Evolutionary conservation across 2,888 invertebrate species (phyloP).

Genomic region (Mechanitis messenoides): DNA sequence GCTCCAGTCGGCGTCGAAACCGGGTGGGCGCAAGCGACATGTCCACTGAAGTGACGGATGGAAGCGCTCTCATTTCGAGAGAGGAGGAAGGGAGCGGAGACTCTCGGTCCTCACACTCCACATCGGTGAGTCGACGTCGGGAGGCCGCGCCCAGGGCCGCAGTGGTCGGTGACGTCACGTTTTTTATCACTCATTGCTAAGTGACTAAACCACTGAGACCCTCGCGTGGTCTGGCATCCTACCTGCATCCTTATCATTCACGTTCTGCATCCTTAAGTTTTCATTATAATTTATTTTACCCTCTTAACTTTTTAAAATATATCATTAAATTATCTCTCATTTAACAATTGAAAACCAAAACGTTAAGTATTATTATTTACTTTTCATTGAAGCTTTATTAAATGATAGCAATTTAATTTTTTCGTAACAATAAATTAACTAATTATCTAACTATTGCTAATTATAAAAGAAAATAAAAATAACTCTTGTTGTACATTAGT

Average conservation of each 20-base stretch:
- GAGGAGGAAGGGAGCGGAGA: constrained; percentile 73
- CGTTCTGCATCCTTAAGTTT: constrained; percentile 20
- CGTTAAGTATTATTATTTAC: background rate
- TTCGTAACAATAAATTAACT: too few species aligned
- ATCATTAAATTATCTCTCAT: constrained; percentile 7
- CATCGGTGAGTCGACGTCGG: constrained; percentile 58
- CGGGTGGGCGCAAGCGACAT: constrained; percentile 85
- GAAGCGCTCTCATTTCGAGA: constrained; percentile 53
- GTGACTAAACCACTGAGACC: constrained; percentile 39
- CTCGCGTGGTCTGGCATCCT: constrained; percentile 50
- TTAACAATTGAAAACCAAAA: background rate
- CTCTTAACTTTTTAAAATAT: too few species aligned
- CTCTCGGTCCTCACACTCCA: constrained; percentile 64
- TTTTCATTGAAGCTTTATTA: too few species aligned
- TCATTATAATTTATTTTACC: too few species aligned
- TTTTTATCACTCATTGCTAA: constrained; percentile 36
- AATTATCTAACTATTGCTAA: too few species aligned
- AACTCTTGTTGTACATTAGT: too few species aligned
- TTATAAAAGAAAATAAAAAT: too few species aligned
- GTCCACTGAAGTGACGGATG: constrained; percentile 47
- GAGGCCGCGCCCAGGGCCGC: constrained; percentile 48
- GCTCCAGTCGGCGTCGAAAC: constrained; percentile 78
- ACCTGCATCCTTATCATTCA: constrained; percentile 26
- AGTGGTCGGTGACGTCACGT: constrained; percentile 57
- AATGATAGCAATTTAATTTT: too few species aligned